Evolutionary conservation across 2,888 invertebrate genomes (phyloP).

Genomic region (Hydroisotoma schaefferi): DNA sequence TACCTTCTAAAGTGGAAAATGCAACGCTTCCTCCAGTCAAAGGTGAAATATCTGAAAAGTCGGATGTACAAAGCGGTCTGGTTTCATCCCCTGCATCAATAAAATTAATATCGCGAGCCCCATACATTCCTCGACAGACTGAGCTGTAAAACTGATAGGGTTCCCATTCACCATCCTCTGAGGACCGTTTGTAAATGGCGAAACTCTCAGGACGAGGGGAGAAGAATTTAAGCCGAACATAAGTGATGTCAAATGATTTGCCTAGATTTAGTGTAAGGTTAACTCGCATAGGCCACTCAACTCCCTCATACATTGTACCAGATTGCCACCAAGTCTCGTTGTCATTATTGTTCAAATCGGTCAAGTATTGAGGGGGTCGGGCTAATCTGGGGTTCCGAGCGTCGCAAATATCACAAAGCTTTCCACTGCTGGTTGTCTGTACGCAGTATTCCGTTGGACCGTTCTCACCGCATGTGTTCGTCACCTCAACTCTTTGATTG

Average conservation of each 20-base stretch:
- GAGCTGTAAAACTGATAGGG: constrained; percentile 91
- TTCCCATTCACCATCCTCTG: constrained; percentile 75
- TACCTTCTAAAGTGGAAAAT: constrained; percentile 89
- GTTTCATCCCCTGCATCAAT: constrained; percentile 78
- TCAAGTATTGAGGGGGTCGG: constrained; percentile 73
- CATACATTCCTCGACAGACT: constrained; percentile 87
- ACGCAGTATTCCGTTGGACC: constrained; percentile 79
- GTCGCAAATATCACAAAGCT: constrained; percentile 77
- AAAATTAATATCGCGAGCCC: constrained; percentile 70
- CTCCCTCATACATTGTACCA: constrained; percentile 92
- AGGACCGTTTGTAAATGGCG: constrained; percentile 83
- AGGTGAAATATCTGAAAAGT: constrained; percentile 96
- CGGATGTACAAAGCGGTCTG: constrained; percentile 93
- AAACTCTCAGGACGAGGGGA: constrained; percentile 97
- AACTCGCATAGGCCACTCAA: constrained; percentile 86
- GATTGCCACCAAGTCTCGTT: constrained; percentile 97
- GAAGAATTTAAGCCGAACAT: constrained; percentile 87
- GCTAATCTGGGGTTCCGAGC: constrained; percentile 57
- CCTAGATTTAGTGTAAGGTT: constrained; percentile 86
- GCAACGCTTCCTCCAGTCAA: constrained; percentile 90
- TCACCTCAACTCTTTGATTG: constrained; percentile 80
- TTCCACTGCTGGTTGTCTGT: constrained; percentile 69
- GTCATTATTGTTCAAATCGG: constrained; percentile 85
- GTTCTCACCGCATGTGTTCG: constrained; percentile 90
- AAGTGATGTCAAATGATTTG: constrained; percentile 95